These are phyloP conservation scores for Brachypteracias leptosomus DNA, from an alignment of 2,113 vertebrate species.

Conservation along the genomic window DNA sequence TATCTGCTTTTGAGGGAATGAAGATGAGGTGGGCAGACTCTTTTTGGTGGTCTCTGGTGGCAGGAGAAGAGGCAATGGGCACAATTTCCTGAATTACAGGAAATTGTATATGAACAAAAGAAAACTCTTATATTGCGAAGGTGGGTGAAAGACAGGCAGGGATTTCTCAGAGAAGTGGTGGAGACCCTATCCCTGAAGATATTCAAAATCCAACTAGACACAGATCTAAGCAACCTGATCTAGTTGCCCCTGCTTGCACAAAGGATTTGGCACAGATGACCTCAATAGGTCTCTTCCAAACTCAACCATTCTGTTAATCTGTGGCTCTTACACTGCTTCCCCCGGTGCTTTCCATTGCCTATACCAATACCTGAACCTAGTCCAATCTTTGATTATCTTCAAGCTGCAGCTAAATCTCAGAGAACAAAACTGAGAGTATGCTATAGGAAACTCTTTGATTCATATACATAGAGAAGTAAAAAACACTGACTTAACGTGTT, in stretches of 20 bases:
- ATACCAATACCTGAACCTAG: background rate
- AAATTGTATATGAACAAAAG: background rate
- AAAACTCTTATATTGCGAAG: background rate
- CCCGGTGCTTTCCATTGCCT: background rate
- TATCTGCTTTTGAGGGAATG: background rate
- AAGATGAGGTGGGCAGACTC: background rate
- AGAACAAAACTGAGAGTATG: background rate
- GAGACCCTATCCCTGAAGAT: background rate
- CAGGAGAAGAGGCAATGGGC: background rate
- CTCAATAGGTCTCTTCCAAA: background rate
- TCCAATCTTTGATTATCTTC: background rate
- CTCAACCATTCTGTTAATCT: background rate
- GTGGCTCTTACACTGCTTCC: background rate
- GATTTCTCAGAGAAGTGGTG: background rate
- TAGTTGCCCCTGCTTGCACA: background rate
- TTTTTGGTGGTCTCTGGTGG: background rate
- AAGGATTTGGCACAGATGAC: background rate
- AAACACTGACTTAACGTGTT: background rate
- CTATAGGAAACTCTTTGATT: background rate
- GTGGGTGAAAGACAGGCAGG: background rate
- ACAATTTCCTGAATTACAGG: background rate
- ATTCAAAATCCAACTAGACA: background rate
- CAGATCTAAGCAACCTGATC: background rate
- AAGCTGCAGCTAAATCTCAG: background rate
- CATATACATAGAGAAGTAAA: background rate